Evolutionary conservation across 2,113 vertebrate species (phyloP), one percentile per base, ranked within the genome.

Genomic region (Alaudala cheleensis): DNA sequence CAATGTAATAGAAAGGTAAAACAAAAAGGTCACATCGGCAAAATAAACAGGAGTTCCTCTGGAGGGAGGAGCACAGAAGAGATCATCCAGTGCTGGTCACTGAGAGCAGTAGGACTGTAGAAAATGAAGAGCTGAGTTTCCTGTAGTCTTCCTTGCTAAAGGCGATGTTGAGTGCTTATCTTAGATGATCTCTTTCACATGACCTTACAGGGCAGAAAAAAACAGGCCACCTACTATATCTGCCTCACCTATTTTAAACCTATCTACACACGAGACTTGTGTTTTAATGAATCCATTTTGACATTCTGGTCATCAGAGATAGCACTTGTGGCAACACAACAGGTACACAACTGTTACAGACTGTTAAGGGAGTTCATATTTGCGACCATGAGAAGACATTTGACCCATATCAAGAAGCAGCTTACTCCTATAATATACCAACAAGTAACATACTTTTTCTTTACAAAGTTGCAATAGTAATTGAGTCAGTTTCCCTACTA

Each of bases 111-210:
- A 80, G 57, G 12, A 28, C 34, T 85, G 61, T 21, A 50, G 76
- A 49, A 94, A 56, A 73, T 4, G 6, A 64, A 79, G 61, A 72
- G n/a, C 51, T 66, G 26, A 62, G 34, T 70, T 73, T 88, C 21
- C 77, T 88, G 24, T 39, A 40, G 42, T 88, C 40, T 85, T 76
- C 91, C 72, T 95, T 91, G 57, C 81, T 95, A 88, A 74, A 44
- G 49, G 69, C 7, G 71, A 40, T 66, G 28, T 44, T 54, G 6
- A 50, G 54, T 11, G 58, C n/a, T 86, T 85, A n/a, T 61, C 50
- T 82, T 37, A 70, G 45, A 62, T 77, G 67, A 69, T 26, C 50
- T 54, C 34, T 42, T 84, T 58, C 5, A 0, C 11, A 4, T 45
- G 33, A 87, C 81, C 56, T 90, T 81, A 90, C 0, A 0, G 25